Percentiles rank a stretch among this genome's conserved stretches.
These are phyloP conservation scores for Rhineura floridana DNA, from an alignment of 2,113 vertebrate species.

Conservation along the genomic window DNA sequence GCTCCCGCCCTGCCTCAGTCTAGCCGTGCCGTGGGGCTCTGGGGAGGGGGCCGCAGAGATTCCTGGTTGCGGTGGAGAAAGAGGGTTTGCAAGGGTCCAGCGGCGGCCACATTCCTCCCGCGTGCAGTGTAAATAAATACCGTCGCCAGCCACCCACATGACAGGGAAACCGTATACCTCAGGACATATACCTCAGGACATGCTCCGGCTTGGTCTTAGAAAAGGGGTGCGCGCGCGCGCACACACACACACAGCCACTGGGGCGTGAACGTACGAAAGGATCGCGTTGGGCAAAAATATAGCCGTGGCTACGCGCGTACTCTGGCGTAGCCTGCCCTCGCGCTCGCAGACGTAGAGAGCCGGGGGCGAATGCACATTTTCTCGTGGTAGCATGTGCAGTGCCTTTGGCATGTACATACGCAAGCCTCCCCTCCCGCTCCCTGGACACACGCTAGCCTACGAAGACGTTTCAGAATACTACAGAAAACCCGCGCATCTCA, in stretches of 20 bases:
- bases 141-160: background rate
- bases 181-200: too few relatives aligned
- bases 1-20: background rate
- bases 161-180: background rate
- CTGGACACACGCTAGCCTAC: background rate
- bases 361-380: too few relatives aligned
- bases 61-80: background rate
- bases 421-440: background rate
- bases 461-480: background rate
- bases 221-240: background rate
- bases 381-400: background rate
- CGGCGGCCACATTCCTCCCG: background rate
- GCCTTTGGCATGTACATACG: too few relatives aligned
- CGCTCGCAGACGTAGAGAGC: background rate
- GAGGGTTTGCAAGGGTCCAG: too few relatives aligned
- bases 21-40: background rate
- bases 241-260: fast-evolving
- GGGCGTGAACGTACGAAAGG: background rate
- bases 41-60: background rate
- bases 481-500: background rate
- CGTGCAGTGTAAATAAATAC: background rate
- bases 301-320: conserved; percentile 13
- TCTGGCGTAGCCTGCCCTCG: background rate
- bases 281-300: background rate
- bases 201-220: background rate